phyloP scores from a whole-genome alignment of 1,140 invertebrate species.

The Bombus pascuorum region DNA sequence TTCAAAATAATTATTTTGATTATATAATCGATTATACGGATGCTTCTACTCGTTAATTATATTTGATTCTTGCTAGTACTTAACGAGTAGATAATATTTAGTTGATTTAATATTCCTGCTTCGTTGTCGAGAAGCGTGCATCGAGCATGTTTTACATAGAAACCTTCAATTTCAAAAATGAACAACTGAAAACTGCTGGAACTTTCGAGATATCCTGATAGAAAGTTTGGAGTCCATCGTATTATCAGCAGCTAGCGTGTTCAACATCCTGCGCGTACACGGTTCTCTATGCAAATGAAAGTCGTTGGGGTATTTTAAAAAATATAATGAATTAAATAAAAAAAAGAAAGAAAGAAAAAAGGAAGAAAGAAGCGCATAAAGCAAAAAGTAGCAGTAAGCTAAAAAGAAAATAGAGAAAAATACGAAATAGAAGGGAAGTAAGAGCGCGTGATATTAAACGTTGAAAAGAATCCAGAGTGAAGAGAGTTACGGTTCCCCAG shows the following conservation, averaged over 20 bases:
- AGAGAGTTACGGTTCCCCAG: neutral
- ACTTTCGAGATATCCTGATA: neutral
- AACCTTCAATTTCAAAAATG: too few species aligned
- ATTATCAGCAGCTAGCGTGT: neutral
- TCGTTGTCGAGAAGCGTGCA: too few species aligned
- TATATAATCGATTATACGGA: too few species aligned
- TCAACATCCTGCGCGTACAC: neutral
- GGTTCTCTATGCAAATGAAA: neutral
- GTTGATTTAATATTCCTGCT: too few species aligned
- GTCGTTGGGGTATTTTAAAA: neutral
- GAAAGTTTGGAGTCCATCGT: neutral
- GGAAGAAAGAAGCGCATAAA: neutral
- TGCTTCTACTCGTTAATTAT: too few species aligned
- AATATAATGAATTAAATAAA: neutral
- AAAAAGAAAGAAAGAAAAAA: neutral
- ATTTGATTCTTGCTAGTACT: too few species aligned
- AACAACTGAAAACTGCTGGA: too few species aligned
- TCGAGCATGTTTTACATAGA: too few species aligned
- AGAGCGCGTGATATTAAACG: slow-evolving; percentile 16
- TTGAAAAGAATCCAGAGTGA: slow-evolving; percentile 15
- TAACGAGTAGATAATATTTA: too few species aligned
- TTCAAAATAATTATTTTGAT: too few species aligned
- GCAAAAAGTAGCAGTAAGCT: neutral
- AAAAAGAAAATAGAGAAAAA: neutral
- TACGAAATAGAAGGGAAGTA: neutral